Evolutionary conservation across 2,888 invertebrate species (phyloP), one percentile per base, ranked within the genome.

Genomic region (Mythimna lalbum): DNA sequence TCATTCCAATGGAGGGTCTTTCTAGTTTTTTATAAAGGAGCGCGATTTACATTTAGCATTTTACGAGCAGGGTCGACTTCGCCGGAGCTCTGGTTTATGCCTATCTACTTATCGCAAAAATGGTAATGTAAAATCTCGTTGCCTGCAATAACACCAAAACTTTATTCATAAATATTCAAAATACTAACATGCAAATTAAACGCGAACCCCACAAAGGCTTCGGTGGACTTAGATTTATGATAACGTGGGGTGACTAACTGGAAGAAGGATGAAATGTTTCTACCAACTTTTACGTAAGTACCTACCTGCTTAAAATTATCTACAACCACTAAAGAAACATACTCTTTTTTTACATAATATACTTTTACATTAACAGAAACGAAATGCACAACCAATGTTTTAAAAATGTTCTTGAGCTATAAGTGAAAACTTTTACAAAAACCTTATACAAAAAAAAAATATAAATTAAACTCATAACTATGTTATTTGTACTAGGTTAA

Each of bases 31-130:
- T 74, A 71, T 69, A 74, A 78, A 80, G 69, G 67, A 69, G 39
- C 55, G 55, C 71, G 68, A 81, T 83, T 82, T 75, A 82, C 76
- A 73, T 83, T 81, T 70, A 65, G 59, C 63, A 75, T 75, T 83
- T 82, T 80, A 82, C 76, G 78, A 83, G 76, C 39, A 49, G 49
- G 61, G 49, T 73, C 83, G 72, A 68, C 62, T 73, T 73, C 47
- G 19, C 52, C 63, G 47, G 56, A 33, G 21, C 33, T 70, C 62
- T 73, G 63, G 6, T 77, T 71, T 67, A 69, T 71, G 68, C 53
- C 59, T 71, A 71, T 55, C 59, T 68, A 69, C 67, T 72, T 72
- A 75, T 77, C 63, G 57, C 72, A 63, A 60, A 69, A 70, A 67
- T 47, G 52, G 39, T 67, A 67, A 68, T 75, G 56, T 69, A 63